phyloP scores from a whole-genome alignment of 2,888 invertebrate species.

The Apamea monoglypha region DNA sequence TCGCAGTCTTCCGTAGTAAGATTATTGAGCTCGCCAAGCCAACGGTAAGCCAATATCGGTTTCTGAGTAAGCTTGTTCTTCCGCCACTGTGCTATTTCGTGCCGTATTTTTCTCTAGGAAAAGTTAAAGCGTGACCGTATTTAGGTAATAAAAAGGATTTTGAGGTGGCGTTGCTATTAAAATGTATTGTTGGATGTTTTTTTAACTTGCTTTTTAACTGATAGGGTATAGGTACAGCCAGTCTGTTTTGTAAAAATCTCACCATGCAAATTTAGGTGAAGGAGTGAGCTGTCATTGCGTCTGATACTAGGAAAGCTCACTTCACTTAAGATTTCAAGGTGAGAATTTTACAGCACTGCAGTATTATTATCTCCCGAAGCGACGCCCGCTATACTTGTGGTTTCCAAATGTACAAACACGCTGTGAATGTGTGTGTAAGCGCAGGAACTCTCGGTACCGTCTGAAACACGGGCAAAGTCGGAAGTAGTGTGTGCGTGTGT shows the following conservation, averaged over 20 bases:
- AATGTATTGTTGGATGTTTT: background rate
- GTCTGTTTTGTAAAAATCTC: no score
- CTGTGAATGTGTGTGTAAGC: background rate
- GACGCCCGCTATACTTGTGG: background rate
- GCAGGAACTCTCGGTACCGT: background rate
- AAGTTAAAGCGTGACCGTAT: slow-evolving; percentile 37
- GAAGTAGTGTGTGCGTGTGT: background rate
- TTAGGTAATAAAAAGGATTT: slow-evolving; percentile 18
- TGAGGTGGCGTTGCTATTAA: background rate
- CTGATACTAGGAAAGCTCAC: no score
- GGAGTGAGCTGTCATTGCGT: no score
- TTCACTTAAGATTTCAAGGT: no score
- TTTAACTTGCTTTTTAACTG: background rate
- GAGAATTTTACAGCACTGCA: background rate
- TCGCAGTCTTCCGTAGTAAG: slow-evolving; percentile 50
- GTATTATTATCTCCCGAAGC: background rate
- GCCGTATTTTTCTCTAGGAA: slow-evolving; percentile 40
- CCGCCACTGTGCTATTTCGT: slow-evolving; percentile 36
- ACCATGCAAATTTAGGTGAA: no score
- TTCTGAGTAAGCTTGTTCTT: slow-evolving; percentile 53
- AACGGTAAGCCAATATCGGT: slow-evolving; percentile 63
- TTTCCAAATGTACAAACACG: background rate
- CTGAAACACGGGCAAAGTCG: background rate
- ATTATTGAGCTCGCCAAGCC: slow-evolving; percentile 52
- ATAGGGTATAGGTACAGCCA: background rate